A percentile compares a stretch with the other conserved stretches of the same genome.
Evolutionary conservation across 1,140 invertebrate genomes (phyloP).

Genomic region (Zaprionus davidi): DNA sequence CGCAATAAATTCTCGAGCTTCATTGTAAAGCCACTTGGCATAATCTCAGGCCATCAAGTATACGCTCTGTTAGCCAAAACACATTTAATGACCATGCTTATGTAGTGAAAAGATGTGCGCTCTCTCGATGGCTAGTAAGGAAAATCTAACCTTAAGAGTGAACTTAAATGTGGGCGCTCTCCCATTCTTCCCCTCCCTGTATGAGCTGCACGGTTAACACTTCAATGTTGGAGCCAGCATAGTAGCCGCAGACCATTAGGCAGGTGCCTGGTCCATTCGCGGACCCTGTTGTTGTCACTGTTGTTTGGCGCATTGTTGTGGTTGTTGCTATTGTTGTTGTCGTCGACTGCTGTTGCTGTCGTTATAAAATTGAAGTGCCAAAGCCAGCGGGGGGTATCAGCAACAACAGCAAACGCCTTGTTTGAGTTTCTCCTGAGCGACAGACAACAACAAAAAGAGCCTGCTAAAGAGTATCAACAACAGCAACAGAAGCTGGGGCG

Average conservation of each 20-base stretch:
- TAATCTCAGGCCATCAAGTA: conserved; percentile 51
- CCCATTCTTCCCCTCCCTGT: not conserved
- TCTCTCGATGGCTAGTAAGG: conserved; percentile 5
- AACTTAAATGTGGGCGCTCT: conserved; percentile 11
- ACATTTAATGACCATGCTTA: conserved; percentile 69
- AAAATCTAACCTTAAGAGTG: conserved; percentile 21
- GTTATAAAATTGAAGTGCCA: conserved; percentile 78
- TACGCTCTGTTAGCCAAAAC: conserved; percentile 56
- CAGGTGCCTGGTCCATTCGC: conserved; percentile 60
- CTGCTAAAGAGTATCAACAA: conserved; percentile 38
- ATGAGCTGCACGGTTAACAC: not conserved
- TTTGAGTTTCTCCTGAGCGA: conserved; percentile 32
- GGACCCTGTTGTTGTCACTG: conserved; percentile 35
- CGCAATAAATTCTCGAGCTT: conserved; percentile 19
- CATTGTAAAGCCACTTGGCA: conserved; percentile 22
- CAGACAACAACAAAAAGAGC: conserved; percentile 57
- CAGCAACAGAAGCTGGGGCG: not conserved
- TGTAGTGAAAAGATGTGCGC: conserved; percentile 23
- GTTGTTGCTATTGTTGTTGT: conserved; percentile 26
- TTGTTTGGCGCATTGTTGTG: conserved; percentile 21
- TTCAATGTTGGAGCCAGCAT: conserved; percentile 8
- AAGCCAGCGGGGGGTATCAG: conserved; percentile 63
- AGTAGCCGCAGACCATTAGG: conserved; percentile 63
- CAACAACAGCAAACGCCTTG: conserved; percentile 48
- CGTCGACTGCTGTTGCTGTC: conserved; percentile 44